Evolutionary conservation across 2,797 vertebrate genomes (phyloP).

Genomic region (Anguilla megastoma): DNA sequence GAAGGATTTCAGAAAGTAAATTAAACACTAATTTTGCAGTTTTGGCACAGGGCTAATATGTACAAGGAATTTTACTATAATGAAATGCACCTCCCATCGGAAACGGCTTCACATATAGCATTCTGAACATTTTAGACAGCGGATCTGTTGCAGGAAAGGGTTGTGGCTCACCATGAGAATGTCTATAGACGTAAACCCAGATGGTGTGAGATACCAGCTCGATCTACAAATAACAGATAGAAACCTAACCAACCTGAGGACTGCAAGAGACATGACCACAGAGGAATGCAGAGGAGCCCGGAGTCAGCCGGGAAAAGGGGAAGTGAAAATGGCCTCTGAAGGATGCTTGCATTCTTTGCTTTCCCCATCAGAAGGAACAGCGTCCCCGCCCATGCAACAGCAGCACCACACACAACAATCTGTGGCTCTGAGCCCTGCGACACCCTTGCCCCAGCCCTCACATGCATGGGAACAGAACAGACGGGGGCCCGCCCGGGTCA

Average conservation of each 20-base stretch:
- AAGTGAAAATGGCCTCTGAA: not conserved
- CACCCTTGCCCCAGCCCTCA: not conserved
- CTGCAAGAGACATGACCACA: not conserved
- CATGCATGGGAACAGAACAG: not conserved
- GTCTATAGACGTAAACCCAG: not conserved
- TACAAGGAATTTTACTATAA: not conserved
- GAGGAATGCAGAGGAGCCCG: not conserved
- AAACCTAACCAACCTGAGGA: not conserved
- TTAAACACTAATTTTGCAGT: not conserved
- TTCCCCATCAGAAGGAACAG: not conserved
- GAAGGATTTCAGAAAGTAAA: not conserved
- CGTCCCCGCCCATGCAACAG: not conserved
- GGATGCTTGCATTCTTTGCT: not conserved
- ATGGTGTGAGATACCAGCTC: not conserved
- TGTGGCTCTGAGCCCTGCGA: not conserved
- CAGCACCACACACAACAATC: not conserved
- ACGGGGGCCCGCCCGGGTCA: not conserved
- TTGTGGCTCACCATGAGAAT: slow-evolving; percentile 13
- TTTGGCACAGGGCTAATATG: not conserved
- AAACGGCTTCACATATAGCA: not conserved
- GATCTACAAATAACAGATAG: not conserved
- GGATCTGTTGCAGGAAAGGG: not conserved
- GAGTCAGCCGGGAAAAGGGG: not conserved
- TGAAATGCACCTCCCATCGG: not conserved
- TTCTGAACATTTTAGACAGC: not conserved